Base-by-base conservation (phyloP, 2,888 invertebrate species). In the Rhagonycha lutea region DNA sequence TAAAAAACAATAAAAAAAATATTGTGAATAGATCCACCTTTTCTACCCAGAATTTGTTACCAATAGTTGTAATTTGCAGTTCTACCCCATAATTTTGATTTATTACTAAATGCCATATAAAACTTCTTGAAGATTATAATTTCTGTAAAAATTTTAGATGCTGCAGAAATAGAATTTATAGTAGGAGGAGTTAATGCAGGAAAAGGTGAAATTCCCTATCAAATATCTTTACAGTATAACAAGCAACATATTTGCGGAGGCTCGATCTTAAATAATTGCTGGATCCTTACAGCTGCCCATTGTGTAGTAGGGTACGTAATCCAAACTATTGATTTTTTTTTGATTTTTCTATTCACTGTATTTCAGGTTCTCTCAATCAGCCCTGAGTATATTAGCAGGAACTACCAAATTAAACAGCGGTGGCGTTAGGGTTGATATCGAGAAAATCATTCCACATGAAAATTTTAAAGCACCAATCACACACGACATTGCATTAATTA, bases 171-270 rank as follows among this genome's bases (percentile, higher is more conserved):
- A 47, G 47, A 47, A 11, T 9, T 12, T 9, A 47, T 47, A 9
- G 12, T 47, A 47, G 47, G 47, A 11, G 47, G 47, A 11, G 12
- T 2, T 47, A 12, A 47, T 12, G 47, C 47, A 47, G 9, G 94
- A 94, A 4, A 1, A n/a, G 28, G 28, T 23, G 67, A 26, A 18
- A 3, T 67, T 14, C 24, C 28, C 5, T 10, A 67, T 10, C 2
- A 23, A 14, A 9, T 24, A 8, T 67, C n/a, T 4, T 24, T 67
- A 12, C 67, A 8, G 4, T 28, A 14, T 23, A 67, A 67, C 61
- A 5, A 61, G 5, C 3, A 61, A 8, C 61, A 65, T 65, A 24
- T n/a, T 28, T 68, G 68, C 12, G 24, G 26, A 3, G 62, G 62
- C 0, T 62, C 62, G 8, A 62, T 62, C 10, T 9, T 62, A 5